A percentile compares a stretch with the other conserved stretches of the same genome.
Evolutionary conservation across 2,888 invertebrate species (phyloP).

Genomic region (Blomia tropicalis): DNA sequence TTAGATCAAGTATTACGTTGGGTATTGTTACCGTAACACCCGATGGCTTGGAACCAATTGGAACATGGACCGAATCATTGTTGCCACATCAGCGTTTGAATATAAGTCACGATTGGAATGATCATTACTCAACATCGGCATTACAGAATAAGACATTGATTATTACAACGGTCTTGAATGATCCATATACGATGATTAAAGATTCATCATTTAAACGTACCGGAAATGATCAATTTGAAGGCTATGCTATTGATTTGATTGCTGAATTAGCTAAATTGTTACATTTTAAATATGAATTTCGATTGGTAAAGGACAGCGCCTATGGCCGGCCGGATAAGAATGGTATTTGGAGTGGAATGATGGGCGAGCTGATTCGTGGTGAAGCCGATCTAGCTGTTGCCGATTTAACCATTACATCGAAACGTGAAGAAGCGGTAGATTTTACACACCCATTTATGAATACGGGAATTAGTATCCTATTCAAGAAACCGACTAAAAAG

Average conservation of each 20-base stretch:
- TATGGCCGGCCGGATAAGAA: constrained; percentile 46
- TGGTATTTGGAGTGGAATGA: constrained; percentile 29
- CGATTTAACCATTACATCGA: constrained; percentile 43
- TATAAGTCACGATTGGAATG: constrained; percentile 28
- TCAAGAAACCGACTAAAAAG: constrained; percentile 65
- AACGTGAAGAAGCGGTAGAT: constrained; percentile 42
- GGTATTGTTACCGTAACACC: constrained; percentile 78
- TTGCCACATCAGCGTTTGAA: constrained; percentile 27
- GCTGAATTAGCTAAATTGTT: constrained; percentile 56
- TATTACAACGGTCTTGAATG: constrained; percentile 46
- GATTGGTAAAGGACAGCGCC: constrained; percentile 56
- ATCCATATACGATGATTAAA: constrained; percentile 73
- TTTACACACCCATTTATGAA: constrained; percentile 42
- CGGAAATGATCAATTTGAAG: constrained; percentile 57
- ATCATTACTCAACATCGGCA: constrained; percentile 28
- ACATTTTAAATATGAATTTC: constrained; percentile 66
- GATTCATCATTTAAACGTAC: constrained; percentile 44
- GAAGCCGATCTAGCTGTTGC: constrained; percentile 43
- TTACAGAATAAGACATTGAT: constrained; percentile 29
- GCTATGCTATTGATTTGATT: constrained; percentile 60
- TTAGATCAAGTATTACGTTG: constrained; percentile 72
- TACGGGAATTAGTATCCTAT: constrained; percentile 66
- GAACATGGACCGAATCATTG: constrained; percentile 27
- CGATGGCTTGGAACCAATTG: constrained; percentile 42
- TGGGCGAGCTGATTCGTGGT: constrained; percentile 29